Conservation (phyloP, 2,113 vertebrate genomes). For the Egretta garzetta region DNA sequence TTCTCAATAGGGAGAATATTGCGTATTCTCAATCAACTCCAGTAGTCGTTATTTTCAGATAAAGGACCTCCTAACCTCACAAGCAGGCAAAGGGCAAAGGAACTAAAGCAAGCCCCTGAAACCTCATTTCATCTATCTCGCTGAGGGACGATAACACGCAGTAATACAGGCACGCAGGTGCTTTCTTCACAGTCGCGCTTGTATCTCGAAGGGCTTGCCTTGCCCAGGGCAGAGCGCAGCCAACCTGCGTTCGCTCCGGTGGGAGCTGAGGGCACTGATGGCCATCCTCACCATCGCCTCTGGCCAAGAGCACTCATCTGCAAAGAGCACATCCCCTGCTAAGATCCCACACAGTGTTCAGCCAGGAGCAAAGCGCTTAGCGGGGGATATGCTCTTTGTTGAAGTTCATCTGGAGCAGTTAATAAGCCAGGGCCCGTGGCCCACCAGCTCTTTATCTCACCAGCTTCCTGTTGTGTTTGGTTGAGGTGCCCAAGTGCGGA, state of each 20-base stretch:
- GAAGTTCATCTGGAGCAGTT: background rate
- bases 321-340: background rate
- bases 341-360: rapidly evolving
- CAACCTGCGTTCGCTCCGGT: background rate
- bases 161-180: background rate
- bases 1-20: background rate
- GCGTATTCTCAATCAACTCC: background rate
- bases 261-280: background rate
- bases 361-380: rapidly evolving
- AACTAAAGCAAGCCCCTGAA: background rate
- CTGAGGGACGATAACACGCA: background rate
- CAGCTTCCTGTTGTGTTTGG: rapidly evolving
- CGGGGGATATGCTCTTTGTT: background rate
- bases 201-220: background rate
- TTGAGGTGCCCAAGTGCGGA: background rate
- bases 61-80: background rate
- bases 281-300: background rate
- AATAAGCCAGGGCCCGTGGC: background rate
- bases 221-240: background rate
- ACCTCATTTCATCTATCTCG: background rate
- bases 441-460: background rate
- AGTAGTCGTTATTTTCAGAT: background rate
- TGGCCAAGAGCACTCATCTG: background rate
- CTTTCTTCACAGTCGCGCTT: background rate
- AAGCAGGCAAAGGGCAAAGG: background rate